Conservation (phyloP, 2,797 vertebrate genomes). For the Tragelaphus oryx region DNA sequence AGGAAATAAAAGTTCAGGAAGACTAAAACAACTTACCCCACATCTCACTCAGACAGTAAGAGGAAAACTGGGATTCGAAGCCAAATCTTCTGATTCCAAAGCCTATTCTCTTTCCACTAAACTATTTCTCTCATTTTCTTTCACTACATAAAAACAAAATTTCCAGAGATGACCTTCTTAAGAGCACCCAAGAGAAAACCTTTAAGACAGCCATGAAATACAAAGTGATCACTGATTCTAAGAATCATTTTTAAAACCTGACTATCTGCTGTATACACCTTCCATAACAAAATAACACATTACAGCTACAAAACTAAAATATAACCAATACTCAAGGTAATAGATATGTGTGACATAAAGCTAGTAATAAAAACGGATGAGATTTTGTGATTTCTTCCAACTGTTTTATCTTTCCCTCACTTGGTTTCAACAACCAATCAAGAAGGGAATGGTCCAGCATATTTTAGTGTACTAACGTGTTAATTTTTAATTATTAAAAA, state of each 20-base stretch:
- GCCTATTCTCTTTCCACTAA: slow-evolving; percentile 44
- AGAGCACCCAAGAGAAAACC: not conserved
- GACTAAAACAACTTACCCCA: slow-evolving; percentile 30
- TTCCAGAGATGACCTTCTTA: slow-evolving; percentile 33
- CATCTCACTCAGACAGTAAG: slow-evolving; percentile 25
- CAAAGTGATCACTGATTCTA: not conserved
- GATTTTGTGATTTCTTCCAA: slow-evolving; percentile 40
- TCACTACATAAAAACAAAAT: slow-evolving; percentile 49
- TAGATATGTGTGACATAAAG: not conserved
- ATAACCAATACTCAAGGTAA: slow-evolving; percentile 13
- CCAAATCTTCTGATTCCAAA: slow-evolving; percentile 49
- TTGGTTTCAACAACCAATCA: not conserved
- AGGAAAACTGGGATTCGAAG: not conserved
- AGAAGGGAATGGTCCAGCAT: not conserved
- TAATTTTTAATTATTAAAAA: not conserved
- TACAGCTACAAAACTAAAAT: not conserved
- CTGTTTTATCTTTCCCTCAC: slow-evolving; percentile 25
- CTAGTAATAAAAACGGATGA: slow-evolving; percentile 16
- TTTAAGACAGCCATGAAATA: not conserved
- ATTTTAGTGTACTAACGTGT: not conserved
- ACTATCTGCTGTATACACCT: not conserved
- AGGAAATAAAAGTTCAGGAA: slow-evolving; percentile 23
- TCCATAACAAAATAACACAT: slow-evolving; percentile 11
- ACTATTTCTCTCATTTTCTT: slow-evolving; percentile 45
- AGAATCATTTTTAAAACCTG: not conserved